Base-by-base conservation (phyloP, 2,113 vertebrate genomes). In the Macquaria australasica region DNA sequence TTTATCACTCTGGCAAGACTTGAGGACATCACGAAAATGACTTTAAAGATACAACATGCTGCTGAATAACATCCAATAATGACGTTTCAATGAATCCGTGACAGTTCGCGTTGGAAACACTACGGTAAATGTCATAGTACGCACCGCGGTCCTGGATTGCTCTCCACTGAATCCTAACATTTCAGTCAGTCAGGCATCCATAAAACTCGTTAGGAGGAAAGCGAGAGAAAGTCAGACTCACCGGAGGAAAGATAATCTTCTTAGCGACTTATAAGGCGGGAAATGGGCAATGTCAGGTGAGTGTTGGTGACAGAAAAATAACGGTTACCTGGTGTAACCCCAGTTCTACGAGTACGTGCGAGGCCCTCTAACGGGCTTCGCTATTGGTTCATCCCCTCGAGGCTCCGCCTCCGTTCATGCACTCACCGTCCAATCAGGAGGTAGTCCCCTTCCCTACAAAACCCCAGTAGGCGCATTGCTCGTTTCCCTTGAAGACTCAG, bases 181-280 rank as follows among this genome's bases (percentile, higher is more conserved):
- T 25, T 45, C 5, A 14, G 6, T 45, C 11, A 15, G 0, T 28
- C 2, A 16, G 4, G 7, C 7, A 2, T 50, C 2, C 18, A 11
- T 6, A 4, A 11, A 12, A 23, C 6, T 14, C 5, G 21, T 23
- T 14, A 14, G 1, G 0, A 3, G 5, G 3, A 23, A 0, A 71
- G 5, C 3, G 18, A 64, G 1, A 23, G 3, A 20, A 5, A 37
- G 3, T 12, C 4, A 34, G 28, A 37, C 43, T n/a, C 43, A 51
- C 73, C 12, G 43, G 18, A 63, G 25, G 5, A 37, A 51, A 20
- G 0, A 31, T 0, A n/a, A 6, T 1, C 11, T 15, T 14, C 7
- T 23, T 55, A 16, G 3, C 3, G 11, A 5, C 0, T 16, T 1
- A 10, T 2, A 21, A 14, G 12, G 39, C 4, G 1, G 8, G 10